phyloP scores from a whole-genome alignment of 2,113 vertebrate genomes.

The Columbina picui region DNA sequence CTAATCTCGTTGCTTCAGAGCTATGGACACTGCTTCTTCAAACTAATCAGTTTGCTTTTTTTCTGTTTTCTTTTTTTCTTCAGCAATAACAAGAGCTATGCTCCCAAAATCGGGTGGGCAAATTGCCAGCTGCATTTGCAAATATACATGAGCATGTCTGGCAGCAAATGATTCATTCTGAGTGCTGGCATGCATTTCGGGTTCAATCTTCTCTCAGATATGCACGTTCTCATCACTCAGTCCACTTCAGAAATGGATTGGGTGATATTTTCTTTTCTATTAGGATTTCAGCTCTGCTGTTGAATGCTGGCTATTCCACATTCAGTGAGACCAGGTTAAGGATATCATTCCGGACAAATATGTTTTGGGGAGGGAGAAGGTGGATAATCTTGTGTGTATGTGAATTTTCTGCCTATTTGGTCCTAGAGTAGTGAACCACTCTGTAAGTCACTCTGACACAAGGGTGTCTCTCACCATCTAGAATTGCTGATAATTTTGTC shows the following conservation, averaged over 20 bases:
- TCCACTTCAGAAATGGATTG: background rate
- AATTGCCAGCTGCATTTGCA: background rate
- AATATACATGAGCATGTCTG: background rate
- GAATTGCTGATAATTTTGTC: background rate
- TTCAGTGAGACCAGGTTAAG: background rate
- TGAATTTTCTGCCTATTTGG: background rate
- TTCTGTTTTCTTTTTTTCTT: background rate
- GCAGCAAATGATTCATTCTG: background rate
- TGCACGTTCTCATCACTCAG: rapidly evolving
- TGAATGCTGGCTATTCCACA: background rate
- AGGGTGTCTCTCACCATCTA: background rate
- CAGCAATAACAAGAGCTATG: background rate
- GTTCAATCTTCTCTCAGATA: background rate
- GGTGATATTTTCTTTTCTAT: background rate
- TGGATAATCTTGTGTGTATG: background rate
- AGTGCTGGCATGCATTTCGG: background rate
- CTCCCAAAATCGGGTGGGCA: background rate
- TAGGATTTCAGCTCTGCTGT: background rate
- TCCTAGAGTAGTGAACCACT: background rate
- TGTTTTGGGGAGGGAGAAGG: background rate
- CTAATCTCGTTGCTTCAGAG: background rate
- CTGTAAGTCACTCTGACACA: background rate
- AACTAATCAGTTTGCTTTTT: background rate
- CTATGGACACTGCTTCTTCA: background rate
- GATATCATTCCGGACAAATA: background rate